Evolutionary conservation across 1,140 invertebrate genomes (phyloP).

Genomic region (Glossosoma conforme): DNA sequence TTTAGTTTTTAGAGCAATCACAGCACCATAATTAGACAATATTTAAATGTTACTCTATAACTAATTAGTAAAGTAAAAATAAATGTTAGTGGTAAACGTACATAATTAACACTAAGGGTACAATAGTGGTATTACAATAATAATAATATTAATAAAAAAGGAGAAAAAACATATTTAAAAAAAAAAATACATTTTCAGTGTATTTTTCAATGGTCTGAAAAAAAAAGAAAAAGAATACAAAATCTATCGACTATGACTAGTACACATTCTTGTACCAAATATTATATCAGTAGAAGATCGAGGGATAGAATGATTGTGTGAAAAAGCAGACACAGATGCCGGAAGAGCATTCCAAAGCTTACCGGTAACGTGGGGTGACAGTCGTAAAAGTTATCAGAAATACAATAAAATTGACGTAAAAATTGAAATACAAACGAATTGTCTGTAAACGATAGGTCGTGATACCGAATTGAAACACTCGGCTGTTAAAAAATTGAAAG

Average conservation of each 20-base stretch:
- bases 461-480: no score
- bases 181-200: conserved; percentile 17
- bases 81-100: conserved; percentile 4
- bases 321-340: no score
- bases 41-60: conserved; percentile 4
- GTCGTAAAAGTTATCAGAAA: no score
- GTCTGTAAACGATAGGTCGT: no score
- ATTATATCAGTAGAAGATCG: no score
- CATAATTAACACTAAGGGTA: not conserved
- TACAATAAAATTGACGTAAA: no score
- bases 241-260: conserved; percentile 31
- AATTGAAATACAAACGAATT: no score
- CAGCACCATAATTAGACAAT: conserved; percentile 24
- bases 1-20: conserved; percentile 26
- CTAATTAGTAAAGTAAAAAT: conserved; percentile 9
- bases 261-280: conserved; percentile 31
- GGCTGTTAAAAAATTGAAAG: no score
- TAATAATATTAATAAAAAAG: conserved; percentile 1
- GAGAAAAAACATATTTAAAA: no score
- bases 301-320: no score
- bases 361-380: no score
- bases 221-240: conserved; percentile 18
- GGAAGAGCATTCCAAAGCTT: no score
- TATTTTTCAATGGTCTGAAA: conserved; percentile 18
- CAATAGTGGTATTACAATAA: not conserved